Percentiles rank a stretch among this genome's conserved stretches.
phyloP scores from a whole-genome alignment of 2,113 vertebrate species.

The Prionailurus viverrinus region DNA sequence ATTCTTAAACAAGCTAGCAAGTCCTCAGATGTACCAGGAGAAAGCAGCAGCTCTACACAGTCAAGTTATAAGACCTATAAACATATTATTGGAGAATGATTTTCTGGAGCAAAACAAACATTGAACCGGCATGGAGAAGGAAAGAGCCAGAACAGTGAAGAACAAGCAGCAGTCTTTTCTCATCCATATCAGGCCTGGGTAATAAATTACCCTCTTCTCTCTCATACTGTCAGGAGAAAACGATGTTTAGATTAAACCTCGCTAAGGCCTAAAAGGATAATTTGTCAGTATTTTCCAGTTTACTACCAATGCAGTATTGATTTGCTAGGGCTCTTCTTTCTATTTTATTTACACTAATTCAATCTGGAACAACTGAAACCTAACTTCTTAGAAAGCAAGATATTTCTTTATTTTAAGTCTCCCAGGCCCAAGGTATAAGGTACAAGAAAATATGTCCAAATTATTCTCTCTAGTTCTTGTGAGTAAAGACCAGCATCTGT shows the following conservation, averaged over 20 bases:
- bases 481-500: conserved; percentile 11
- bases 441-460: conserved; percentile 56
- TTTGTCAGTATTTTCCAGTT: conserved; percentile 84
- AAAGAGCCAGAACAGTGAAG: conserved; percentile 66
- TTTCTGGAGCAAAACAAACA: conserved; percentile 73
- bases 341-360: conserved; percentile 82
- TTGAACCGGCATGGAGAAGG: conserved; percentile 62
- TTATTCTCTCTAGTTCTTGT: conserved; percentile 60
- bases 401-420: conserved; percentile 76
- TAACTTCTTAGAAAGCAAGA: conserved; percentile 63
- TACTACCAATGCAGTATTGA: conserved; percentile 81
- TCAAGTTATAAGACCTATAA: conserved; percentile 59
- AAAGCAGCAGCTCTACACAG: background rate
- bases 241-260: conserved; percentile 84
- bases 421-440: conserved; percentile 11
- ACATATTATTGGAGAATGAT: conserved; percentile 75
- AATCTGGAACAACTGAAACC: conserved; percentile 79
- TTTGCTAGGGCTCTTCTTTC: conserved; percentile 79
- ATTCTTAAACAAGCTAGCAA: conserved; percentile 27
- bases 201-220: conserved; percentile 83
- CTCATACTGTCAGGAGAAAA: conserved; percentile 79
- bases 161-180: conserved; percentile 80
- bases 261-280: conserved; percentile 83
- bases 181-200: conserved; percentile 61
- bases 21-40: background rate